Percentiles rank a stretch among this genome's conserved stretches.
Evolutionary conservation across 2,888 invertebrate genomes (phyloP).

Genomic region (Campoplex nolae): DNA sequence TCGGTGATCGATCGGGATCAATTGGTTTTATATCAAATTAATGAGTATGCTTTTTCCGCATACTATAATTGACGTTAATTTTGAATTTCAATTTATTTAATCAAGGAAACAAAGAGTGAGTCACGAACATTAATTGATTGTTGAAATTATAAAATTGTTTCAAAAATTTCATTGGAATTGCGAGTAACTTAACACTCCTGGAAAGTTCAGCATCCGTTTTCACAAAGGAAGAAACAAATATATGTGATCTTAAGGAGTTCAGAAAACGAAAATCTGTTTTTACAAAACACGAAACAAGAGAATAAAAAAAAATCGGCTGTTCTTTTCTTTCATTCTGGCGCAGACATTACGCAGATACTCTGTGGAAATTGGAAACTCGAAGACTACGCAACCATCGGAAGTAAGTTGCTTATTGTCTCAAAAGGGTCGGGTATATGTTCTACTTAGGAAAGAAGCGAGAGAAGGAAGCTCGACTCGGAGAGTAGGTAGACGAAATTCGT

Average conservation of each 20-base stretch:
- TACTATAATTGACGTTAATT: neutral
- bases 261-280: neutral
- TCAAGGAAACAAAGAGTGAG: neutral
- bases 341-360: conserved; percentile 43
- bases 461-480: conserved; percentile 14
- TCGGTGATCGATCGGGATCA: neutral
- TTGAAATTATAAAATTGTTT: no score
- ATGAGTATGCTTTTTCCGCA: neutral
- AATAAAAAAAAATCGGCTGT: neutral
- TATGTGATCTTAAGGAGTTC: neutral
- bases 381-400: conserved; percentile 16
- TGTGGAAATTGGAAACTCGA: conserved; percentile 20
- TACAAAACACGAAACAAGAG: neutral
- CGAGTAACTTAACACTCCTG: no score
- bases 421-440: conserved; percentile 31
- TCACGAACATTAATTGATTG: neutral
- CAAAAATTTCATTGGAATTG: no score
- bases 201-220: no score
- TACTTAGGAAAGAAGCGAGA: conserved; percentile 35
- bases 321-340: neutral
- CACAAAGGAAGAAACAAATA: neutral
- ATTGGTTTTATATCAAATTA: neutral
- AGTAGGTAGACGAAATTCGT: conserved; percentile 39
- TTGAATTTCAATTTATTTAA: neutral
- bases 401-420: conserved; percentile 1